A percentile compares a stretch with the other conserved stretches of the same genome.
These are phyloP conservation scores for Syrrhaptes paradoxus DNA, from an alignment of 2,113 vertebrate species.

Conservation along the genomic window DNA sequence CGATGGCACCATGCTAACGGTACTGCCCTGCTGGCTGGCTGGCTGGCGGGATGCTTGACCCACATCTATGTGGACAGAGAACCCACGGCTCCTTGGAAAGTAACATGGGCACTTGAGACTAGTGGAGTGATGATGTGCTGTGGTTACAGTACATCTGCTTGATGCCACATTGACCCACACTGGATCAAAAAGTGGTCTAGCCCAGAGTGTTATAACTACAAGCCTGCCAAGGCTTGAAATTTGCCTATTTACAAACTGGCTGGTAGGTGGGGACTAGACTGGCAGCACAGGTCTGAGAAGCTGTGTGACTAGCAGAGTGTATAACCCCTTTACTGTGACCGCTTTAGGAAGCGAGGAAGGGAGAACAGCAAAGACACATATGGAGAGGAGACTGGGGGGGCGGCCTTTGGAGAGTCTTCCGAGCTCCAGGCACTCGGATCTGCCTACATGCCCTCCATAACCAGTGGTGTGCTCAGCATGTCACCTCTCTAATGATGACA, in stretches of 20 bases:
- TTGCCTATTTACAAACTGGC: not conserved
- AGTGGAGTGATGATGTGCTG: not conserved
- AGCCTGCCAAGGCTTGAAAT: not conserved
- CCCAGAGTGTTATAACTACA: not conserved
- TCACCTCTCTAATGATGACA: not conserved
- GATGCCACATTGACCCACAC: not conserved
- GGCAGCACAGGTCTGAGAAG: not conserved
- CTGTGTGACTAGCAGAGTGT: not conserved
- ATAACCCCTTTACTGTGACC: not conserved
- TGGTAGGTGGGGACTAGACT: not conserved
- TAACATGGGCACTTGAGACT: not conserved
- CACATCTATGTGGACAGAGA: not conserved
- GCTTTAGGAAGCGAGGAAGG: not conserved
- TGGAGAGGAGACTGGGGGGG: not conserved
- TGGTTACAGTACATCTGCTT: not conserved
- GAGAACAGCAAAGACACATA: not conserved
- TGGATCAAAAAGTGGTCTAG: not conserved
- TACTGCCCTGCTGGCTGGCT: not conserved
- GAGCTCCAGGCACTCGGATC: not conserved
- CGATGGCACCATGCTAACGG: not conserved
- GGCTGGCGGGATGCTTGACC: not conserved
- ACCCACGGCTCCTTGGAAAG: not conserved
- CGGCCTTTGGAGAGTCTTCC: not conserved
- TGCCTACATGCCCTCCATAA: too few species aligned
- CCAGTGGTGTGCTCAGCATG: not conserved